Evolutionary conservation across 1,140 invertebrate genomes (phyloP).

Genomic region (Pogonomyrmex californicus): DNA sequence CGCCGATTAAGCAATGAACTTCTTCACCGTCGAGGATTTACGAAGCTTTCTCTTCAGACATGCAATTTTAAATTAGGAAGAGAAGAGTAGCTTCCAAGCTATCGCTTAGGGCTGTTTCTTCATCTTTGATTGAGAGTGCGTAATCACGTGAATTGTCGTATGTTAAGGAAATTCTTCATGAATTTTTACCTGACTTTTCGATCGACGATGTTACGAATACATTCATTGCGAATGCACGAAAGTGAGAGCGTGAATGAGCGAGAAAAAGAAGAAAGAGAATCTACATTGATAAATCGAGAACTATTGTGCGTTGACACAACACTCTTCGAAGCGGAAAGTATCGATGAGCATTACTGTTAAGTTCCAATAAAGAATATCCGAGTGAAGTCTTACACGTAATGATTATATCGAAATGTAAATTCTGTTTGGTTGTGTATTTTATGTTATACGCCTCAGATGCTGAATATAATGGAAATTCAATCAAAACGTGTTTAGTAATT

Average conservation of each 20-base stretch:
- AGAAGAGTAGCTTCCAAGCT: background rate
- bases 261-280: conserved; percentile 57
- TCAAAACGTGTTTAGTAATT: conserved; percentile 32
- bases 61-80: background rate
- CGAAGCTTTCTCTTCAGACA: background rate
- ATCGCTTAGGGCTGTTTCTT: conserved; percentile 51
- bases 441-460: conserved; percentile 81
- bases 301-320: conserved; percentile 33
- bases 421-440: conserved; percentile 83
- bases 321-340: conserved; percentile 49
- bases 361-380: conserved; percentile 74
- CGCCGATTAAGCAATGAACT: conserved; percentile 13
- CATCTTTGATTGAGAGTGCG: conserved; percentile 29
- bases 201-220: conserved; percentile 43
- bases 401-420: conserved; percentile 81
- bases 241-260: conserved; percentile 41
- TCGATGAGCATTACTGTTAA: conserved; percentile 73
- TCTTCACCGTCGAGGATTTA: background rate
- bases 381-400: conserved; percentile 80
- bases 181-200: conserved; percentile 70
- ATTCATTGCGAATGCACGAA: conserved; percentile 50
- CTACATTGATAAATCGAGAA: conserved; percentile 56
- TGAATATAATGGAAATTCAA: conserved; percentile 83
- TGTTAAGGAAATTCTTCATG: conserved; percentile 10
- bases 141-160: conserved; percentile 27